Evolutionary conservation across 1,140 invertebrate genomes (phyloP), one percentile per base, ranked within the genome.

Genomic region (Aphelinus atriplicis): DNA sequence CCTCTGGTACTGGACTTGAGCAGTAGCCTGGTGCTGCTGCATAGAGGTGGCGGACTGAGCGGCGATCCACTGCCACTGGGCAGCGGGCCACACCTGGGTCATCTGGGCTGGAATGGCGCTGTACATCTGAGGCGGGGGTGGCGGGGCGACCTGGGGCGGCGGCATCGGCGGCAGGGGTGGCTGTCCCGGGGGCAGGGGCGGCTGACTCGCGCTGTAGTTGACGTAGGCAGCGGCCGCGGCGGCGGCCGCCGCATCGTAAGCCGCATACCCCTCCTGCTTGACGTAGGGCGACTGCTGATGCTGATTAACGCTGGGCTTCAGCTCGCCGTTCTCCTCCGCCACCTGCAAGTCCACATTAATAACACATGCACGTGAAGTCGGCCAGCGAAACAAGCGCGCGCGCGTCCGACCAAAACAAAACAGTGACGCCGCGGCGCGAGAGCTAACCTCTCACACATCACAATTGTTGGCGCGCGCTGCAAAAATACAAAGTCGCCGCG

Each of bases 161-260:
- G 86, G 86, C 85, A 88, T 87, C 6, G 85, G 84, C 50, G 87
- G 87, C 56, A 88, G 75, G 1, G 87, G 87, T 45, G 87, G 87
- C 69, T 88, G 87, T 3, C 87, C 86, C 1, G 87, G 87, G 45
- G 87, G 76, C 4, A 86, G 86, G 65, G 86, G 86, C 2, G 85
- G 85, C 63, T 86, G 85, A 65, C 83, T 83, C 5, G 86, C 73
- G 1, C 82, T 75, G 43, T 81, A 81, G 43, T 71, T 68, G 0
- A 76, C 64, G 53, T 64, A 80, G 9, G 51, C 4, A 4, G 51
- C 4, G 51, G 51, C 51, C 26, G 26, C 26, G 26, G 26, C 26
- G 26, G 26, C 26, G 26, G 26, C 26, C 6, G 79, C 75, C 7
- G 77, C 79, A 26, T 87, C 82, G 26, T 85, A 86, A 48, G 79